Percentiles rank a stretch among this genome's conserved stretches.
Conservation (phyloP, 2,888 invertebrate genomes). For the Eupithecia inturbata region DNA sequence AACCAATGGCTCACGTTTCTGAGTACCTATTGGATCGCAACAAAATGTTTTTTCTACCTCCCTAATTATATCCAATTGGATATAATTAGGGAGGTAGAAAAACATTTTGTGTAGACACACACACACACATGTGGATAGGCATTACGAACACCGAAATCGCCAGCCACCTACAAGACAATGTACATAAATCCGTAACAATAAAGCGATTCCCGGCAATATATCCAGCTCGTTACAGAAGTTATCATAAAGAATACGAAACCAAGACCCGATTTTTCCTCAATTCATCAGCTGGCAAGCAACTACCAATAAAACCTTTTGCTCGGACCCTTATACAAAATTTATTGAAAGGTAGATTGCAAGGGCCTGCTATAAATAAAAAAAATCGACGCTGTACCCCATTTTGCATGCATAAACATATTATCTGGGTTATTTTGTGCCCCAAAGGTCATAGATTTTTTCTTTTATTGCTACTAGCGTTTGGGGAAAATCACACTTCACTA, state of each 20-base stretch:
- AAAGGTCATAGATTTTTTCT: constrained; percentile 21
- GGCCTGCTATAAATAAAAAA: constrained; percentile 52
- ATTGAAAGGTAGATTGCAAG: constrained; percentile 50
- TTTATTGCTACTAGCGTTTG: constrained; percentile 13
- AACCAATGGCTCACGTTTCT: too few species aligned
- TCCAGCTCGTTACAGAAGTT: background rate
- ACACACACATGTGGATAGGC: background rate
- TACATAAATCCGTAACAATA: constrained; percentile 2
- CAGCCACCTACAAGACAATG: background rate
- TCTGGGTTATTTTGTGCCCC: constrained; percentile 28
- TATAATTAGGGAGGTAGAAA: background rate
- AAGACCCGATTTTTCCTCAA: constrained; percentile 34
- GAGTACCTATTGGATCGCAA: background rate
- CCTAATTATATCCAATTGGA: too few species aligned
- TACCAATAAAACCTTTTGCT: constrained; percentile 51
- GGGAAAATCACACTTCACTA: constrained; percentile 5
- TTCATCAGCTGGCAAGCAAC: constrained; percentile 53
- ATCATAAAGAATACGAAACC: constrained; percentile 10
- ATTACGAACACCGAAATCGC: background rate
- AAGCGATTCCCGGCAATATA: background rate
- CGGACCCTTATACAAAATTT: constrained; percentile 57
- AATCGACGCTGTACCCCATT: constrained; percentile 47
- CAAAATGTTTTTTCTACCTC: too few species aligned
- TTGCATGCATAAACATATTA: constrained; percentile 43
- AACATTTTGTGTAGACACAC: too few species aligned